Conservation (phyloP, 2,113 vertebrate species). For the Tachysurus fulvidraco region DNA sequence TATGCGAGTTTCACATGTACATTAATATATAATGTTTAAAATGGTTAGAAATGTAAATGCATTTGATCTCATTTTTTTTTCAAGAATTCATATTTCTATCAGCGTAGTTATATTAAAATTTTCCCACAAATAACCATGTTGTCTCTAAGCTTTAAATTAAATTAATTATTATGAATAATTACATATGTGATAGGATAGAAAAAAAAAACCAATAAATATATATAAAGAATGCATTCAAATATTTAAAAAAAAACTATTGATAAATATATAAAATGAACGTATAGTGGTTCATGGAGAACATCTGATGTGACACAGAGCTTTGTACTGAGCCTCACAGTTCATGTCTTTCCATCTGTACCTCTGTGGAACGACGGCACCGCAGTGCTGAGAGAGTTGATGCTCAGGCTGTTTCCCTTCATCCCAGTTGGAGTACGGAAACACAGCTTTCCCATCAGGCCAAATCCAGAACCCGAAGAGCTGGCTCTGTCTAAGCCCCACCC, state of each 20-base stretch:
- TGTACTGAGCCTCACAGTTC: slow-evolving; percentile 35
- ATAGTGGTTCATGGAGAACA: neutral
- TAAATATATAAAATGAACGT: no score
- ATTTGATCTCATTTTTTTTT: neutral
- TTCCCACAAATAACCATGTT: neutral
- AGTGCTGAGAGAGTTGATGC: slow-evolving; percentile 49
- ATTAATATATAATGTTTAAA: neutral
- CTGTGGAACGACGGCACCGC: slow-evolving; percentile 46
- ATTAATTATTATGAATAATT: neutral
- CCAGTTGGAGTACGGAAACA: slow-evolving; percentile 54
- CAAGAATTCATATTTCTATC: neutral
- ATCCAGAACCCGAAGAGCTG: slow-evolving; percentile 68
- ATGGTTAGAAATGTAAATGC: neutral
- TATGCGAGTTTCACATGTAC: no score
- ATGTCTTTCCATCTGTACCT: slow-evolving; percentile 50
- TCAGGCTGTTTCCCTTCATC: neutral
- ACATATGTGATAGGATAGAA: no score
- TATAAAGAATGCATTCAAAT: neutral
- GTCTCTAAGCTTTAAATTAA: neutral
- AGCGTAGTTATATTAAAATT: neutral
- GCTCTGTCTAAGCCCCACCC: slow-evolving; percentile 67
- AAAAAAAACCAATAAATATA: no score
- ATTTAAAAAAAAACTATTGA: no score
- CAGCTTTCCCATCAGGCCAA: slow-evolving; percentile 51
- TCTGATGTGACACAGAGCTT: slow-evolving; percentile 3